A percentile compares a stretch with the other conserved stretches of the same genome.
phyloP scores from a whole-genome alignment of 2,113 vertebrate species.

The Nesoenas mayeri region DNA sequence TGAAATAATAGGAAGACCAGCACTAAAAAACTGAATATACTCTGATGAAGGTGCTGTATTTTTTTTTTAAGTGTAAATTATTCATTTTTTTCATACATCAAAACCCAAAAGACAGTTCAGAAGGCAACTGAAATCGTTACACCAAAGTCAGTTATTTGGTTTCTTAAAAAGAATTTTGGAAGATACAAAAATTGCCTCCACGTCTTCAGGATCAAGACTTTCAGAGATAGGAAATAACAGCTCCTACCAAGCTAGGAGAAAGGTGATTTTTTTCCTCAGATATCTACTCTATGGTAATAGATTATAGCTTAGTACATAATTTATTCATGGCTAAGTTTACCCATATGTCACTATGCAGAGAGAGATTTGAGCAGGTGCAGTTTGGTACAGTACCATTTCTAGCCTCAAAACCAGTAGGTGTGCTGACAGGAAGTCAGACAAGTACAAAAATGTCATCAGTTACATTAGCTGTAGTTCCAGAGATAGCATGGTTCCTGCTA shows the following conservation, averaged over 20 bases:
- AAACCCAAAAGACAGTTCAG: neutral
- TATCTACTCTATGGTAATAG: neutral
- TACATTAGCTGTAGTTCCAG: neutral
- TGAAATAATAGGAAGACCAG: neutral
- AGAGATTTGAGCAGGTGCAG: neutral
- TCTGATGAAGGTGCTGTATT: neutral
- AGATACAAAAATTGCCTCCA: neutral
- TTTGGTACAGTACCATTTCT: neutral
- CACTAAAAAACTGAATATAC: neutral
- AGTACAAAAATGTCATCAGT: slow-evolving; percentile 24
- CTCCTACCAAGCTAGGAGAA: neutral
- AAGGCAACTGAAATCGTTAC: neutral
- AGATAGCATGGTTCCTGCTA: neutral
- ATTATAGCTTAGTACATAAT: neutral
- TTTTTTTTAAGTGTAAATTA: neutral
- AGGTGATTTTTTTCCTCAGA: neutral
- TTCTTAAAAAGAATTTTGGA: neutral
- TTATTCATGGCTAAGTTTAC: neutral
- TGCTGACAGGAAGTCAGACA: slow-evolving; percentile 17
- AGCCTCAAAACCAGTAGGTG: neutral
- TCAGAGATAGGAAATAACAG: neutral
- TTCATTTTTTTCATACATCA: neutral
- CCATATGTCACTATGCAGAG: neutral
- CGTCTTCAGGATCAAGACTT: neutral
- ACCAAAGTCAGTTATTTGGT: neutral